These are phyloP conservation scores for Siniperca obscura DNA, from an alignment of 2,797 vertebrate species.

Conservation along the genomic window DNA sequence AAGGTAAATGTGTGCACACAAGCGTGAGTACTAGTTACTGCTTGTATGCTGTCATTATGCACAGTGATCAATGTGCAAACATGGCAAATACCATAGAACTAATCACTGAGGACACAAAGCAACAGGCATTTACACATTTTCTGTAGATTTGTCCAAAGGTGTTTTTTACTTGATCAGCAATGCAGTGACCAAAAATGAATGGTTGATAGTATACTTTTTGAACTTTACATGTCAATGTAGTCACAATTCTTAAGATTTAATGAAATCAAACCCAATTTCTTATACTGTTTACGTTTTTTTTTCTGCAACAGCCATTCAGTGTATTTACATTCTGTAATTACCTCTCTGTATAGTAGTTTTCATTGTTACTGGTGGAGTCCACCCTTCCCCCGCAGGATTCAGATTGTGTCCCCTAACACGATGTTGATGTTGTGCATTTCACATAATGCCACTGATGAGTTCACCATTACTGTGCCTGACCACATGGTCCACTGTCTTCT, in stretches of 20 bases:
- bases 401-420: background rate
- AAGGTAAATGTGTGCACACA: conserved; percentile 10
- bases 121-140: background rate
- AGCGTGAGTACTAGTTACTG: conserved; percentile 20
- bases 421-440: background rate
- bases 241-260: background rate
- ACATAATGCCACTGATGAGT: background rate
- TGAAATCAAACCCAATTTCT: background rate
- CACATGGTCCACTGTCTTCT: background rate
- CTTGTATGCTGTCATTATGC: background rate
- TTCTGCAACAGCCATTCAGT: too few relatives aligned
- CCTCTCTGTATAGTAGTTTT: background rate
- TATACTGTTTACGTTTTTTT: too few relatives aligned
- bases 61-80: background rate
- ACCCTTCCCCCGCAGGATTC: background rate
- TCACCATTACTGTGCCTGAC: background rate
- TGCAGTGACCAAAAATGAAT: background rate
- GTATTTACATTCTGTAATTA: too few relatives aligned
- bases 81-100: background rate
- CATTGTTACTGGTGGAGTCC: background rate
- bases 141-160: background rate
- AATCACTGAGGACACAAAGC: background rate
- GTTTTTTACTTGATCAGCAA: background rate
- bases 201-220: background rate
- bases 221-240: background rate